Percentiles rank a stretch among this genome's conserved stretches.
Conservation (phyloP, 1,140 invertebrate species). For the Pseudoatta argentina region DNA sequence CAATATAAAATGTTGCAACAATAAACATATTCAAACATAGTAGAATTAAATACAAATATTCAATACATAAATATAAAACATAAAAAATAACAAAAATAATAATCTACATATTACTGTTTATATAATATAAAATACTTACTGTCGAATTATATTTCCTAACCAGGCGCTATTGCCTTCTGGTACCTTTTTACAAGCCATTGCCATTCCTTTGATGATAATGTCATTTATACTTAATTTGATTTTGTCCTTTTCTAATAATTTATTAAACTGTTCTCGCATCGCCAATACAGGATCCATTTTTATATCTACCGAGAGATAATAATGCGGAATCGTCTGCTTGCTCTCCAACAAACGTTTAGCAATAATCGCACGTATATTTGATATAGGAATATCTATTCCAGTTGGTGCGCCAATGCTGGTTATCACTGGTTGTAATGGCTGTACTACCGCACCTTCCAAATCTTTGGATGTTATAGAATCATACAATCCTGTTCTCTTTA, state of each 20-base stretch:
- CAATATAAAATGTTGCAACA: neutral
- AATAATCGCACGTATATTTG: slow-evolving; percentile 95
- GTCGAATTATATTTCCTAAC: slow-evolving; percentile 97
- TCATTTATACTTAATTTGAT: slow-evolving; percentile 98
- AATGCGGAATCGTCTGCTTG: slow-evolving; percentile 98
- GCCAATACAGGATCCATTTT: slow-evolving; percentile 92
- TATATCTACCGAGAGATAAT: slow-evolving; percentile 96
- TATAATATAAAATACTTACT: slow-evolving; percentile 89
- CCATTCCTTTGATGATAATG: slow-evolving; percentile 98
- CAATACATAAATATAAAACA: neutral
- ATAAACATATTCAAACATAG: no score
- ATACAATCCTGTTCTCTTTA: slow-evolving; percentile 94
- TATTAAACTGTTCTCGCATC: slow-evolving; percentile 91
- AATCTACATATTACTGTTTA: neutral
- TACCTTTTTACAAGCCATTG: slow-evolving; percentile 96
- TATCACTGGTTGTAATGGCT: slow-evolving; percentile 71
- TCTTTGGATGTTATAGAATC: slow-evolving; percentile 96
- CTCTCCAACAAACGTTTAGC: slow-evolving; percentile 96
- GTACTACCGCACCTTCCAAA: slow-evolving; percentile 88
- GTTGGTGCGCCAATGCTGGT: slow-evolving; percentile 83
- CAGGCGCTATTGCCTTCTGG: slow-evolving; percentile 98
- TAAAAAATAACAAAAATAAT: neutral
- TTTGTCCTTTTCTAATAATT: slow-evolving; percentile 93
- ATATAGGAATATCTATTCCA: slow-evolving; percentile 94
- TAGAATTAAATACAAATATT: neutral